Conservation (phyloP, 2,113 vertebrate genomes). For the Caretta caretta region DNA sequence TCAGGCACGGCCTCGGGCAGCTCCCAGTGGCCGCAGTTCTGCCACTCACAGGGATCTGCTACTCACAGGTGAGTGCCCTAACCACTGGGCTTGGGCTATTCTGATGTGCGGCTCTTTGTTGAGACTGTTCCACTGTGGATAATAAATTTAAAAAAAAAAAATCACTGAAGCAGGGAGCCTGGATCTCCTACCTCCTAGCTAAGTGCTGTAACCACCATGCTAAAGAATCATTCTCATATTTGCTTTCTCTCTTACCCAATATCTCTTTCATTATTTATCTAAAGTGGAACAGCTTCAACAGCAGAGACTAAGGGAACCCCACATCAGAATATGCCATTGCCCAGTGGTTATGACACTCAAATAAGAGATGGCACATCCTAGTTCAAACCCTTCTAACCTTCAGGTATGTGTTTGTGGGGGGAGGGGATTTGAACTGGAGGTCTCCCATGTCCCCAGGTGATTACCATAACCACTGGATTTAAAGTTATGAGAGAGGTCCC, state of each 20-base stretch:
- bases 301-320: not conserved
- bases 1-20: too few species aligned
- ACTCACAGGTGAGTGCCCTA: too few species aligned
- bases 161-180: too few species aligned
- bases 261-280: not conserved
- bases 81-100: too few species aligned
- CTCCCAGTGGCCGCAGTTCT: too few species aligned
- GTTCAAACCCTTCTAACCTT: not conserved
- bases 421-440: not conserved
- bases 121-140: too few species aligned
- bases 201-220: not conserved
- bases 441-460: not conserved
- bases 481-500: not conserved
- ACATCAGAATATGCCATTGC: not conserved
- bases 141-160: too few species aligned
- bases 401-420: not conserved
- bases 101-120: too few species aligned
- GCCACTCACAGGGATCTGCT: too few species aligned
- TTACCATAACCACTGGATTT: not conserved
- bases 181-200: too few species aligned
- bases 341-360: not conserved
- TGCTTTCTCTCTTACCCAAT: not conserved
- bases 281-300: not conserved
- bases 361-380: not conserved
- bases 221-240: not conserved